Evolutionary conservation across 2,113 vertebrate species (phyloP).

Genomic region (Acrocephalus kingi): DNA sequence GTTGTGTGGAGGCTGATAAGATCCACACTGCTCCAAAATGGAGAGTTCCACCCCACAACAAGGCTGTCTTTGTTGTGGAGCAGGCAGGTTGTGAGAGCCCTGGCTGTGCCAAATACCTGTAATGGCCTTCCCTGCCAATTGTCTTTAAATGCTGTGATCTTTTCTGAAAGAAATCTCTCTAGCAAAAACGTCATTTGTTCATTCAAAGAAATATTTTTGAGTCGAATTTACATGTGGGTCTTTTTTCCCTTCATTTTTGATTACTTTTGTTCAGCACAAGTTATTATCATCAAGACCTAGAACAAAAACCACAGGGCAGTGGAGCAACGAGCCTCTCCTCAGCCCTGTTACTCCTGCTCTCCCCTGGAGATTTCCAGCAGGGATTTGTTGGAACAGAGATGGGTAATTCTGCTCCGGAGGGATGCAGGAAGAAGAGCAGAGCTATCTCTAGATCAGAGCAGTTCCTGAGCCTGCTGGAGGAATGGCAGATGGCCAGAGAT

Average conservation of each 20-base stretch:
- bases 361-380: background rate
- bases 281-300: too few species aligned
- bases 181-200: constrained; percentile 7
- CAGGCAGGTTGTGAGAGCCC: constrained; percentile 5
- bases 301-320: background rate
- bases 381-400: constrained; percentile 38
- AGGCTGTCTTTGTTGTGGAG: constrained; percentile 54
- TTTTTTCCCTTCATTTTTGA: too few species aligned
- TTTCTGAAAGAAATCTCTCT: constrained; percentile 28
- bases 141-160: constrained; percentile 30
- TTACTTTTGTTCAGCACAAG: too few species aligned
- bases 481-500: constrained; percentile 59
- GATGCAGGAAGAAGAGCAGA: constrained; percentile 34
- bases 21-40: constrained; percentile 16
- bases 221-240: too few species aligned
- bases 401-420: constrained; percentile 1
- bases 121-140: constrained; percentile 11
- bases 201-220: background rate
- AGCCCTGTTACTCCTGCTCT: background rate
- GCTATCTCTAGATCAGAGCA: constrained; percentile 51
- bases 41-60: constrained; percentile 44
- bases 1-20: constrained; percentile 43
- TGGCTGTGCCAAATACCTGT: background rate
- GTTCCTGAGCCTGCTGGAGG: constrained; percentile 54
- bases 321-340: background rate